Percentiles rank a stretch among this genome's conserved stretches.
Evolutionary conservation across 2,888 invertebrate genomes (phyloP).

Genomic region (Corbicula japonica): DNA sequence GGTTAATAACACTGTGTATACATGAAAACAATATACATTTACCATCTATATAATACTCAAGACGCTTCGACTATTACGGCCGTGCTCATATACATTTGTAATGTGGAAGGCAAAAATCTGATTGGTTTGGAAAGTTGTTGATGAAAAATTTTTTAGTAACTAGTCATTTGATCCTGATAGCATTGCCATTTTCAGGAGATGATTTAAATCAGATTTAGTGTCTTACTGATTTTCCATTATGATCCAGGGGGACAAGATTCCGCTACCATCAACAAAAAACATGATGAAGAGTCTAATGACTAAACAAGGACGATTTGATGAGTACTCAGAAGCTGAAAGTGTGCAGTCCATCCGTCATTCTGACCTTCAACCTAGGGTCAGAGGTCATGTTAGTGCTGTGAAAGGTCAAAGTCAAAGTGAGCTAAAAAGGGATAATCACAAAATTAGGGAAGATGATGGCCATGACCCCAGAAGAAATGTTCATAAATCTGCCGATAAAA

Average conservation of each 20-base stretch:
- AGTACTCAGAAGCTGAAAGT: constrained; percentile 43
- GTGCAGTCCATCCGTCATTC: constrained; percentile 40
- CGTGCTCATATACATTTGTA: neutral
- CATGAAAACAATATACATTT: too few relatives aligned
- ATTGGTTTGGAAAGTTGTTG: too few relatives aligned
- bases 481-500: constrained; percentile 11
- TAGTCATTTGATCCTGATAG: neutral
- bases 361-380: constrained; percentile 16
- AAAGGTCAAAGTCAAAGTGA: constrained; percentile 24
- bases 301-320: constrained; percentile 15
- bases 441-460: constrained; percentile 8
- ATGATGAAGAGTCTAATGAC: constrained; percentile 38
- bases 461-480: neutral
- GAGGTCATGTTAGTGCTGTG: constrained; percentile 9
- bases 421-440: neutral
- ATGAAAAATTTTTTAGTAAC: too few relatives aligned
- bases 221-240: neutral
- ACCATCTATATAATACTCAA: neutral
- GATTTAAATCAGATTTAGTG: neutral
- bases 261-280: constrained; percentile 64
- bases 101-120: neutral
- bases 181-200: neutral
- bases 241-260: constrained; percentile 58
- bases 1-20: too few relatives aligned
- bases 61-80: neutral